Base-by-base conservation (phyloP, 2,888 invertebrate genomes). In the Neria commutata region DNA sequence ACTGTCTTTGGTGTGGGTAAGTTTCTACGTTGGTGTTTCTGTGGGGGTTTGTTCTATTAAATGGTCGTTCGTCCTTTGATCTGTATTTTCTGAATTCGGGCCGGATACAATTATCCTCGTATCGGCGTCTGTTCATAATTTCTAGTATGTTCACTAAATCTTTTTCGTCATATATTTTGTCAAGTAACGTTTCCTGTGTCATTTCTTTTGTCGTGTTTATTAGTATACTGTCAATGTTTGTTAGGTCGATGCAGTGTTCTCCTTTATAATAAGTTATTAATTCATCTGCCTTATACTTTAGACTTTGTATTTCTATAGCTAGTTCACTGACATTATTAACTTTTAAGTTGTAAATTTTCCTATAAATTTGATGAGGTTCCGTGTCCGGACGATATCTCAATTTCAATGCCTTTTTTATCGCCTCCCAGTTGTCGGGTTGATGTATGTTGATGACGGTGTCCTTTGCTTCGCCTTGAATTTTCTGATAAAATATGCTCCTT, bases 221-320 rank as follows among this genome's bases (percentile, higher is more conserved):
- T n/a, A n/a, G n/a, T n/a, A n/a, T n/a, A n/a, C n/a, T n/a, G n/a
- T n/a, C n/a, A n/a, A n/a, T n/a, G n/a, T n/a, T n/a, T n/a, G n/a
- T n/a, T n/a, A n/a, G n/a, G n/a, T n/a, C n/a, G n/a, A n/a, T n/a
- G n/a, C n/a, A n/a, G n/a, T n/a, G n/a, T n/a, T n/a, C n/a, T n/a
- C n/a, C n/a, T n/a, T n/a, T n/a, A n/a, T 58, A 58, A n/a, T 63
- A 63, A 23, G 58, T 37, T 10, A 11, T 63, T 49, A 60, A 49
- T 40, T 62, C 57, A 26, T 53, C 54, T 23, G 58, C 16, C 11
- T 58, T 58, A 42, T 56, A 52, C 55, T 55, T 55, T 3, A 60
- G 51, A 33, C 56, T 60, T 49, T 60, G 55, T 11, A 55, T 42
- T 60, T 60, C 56, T 14, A 33, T 53, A n/a, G n/a, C 19, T 23